These are phyloP conservation scores for Thymelicus acteon DNA, from an alignment of 2,888 invertebrate species.

Conservation along the genomic window DNA sequence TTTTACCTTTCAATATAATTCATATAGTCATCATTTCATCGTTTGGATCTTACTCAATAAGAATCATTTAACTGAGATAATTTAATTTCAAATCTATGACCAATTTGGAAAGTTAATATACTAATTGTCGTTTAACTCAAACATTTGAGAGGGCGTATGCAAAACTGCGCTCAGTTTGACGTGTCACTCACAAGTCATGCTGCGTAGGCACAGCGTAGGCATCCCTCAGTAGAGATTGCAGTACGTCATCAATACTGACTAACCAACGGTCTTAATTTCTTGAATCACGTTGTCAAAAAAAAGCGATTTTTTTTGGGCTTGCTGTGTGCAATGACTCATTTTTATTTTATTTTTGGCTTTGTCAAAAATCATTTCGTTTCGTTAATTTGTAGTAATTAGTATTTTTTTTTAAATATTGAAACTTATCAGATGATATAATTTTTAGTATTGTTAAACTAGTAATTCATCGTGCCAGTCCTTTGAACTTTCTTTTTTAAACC, in stretches of 20 bases:
- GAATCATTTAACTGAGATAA: too few relatives aligned
- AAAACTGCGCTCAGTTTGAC: neutral
- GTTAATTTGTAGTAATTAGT: too few relatives aligned
- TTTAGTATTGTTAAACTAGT: too few relatives aligned
- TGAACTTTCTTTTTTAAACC: too few relatives aligned
- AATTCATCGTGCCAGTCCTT: too few relatives aligned
- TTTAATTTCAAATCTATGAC: neutral
- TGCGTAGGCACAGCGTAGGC: constrained; percentile 4
- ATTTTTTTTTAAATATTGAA: too few relatives aligned
- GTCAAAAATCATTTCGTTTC: too few relatives aligned
- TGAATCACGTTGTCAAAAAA: neutral
- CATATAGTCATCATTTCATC: too few relatives aligned
- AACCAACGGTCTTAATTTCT: neutral
- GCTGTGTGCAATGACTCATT: neutral
- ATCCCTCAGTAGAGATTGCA: neutral
- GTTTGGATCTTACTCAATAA: too few relatives aligned
- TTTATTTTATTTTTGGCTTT: too few relatives aligned
- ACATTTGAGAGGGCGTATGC: constrained; percentile 1
- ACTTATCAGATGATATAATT: too few relatives aligned
- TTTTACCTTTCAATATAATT: too few relatives aligned
- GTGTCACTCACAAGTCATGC: neutral
- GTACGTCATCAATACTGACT: neutral
- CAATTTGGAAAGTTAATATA: neutral
- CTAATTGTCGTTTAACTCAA: neutral
- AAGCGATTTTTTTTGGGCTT: neutral